Base-by-base conservation (phyloP, 2,888 invertebrate species). In the Hypena proboscidalis region DNA sequence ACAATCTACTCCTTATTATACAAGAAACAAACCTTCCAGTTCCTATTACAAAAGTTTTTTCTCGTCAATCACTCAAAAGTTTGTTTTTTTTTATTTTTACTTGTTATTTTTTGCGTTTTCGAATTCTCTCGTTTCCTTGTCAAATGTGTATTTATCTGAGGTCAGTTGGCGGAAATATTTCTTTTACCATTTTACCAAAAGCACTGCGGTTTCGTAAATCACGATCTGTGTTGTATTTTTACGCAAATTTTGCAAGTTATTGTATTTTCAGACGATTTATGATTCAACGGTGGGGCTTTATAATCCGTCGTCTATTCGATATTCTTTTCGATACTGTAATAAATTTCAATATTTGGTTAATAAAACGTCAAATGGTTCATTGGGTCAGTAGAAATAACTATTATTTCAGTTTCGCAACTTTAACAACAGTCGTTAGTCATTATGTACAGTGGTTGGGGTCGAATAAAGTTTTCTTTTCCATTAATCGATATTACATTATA, bases 41-140 rank as follows among this genome's bases (percentile, higher is more conserved):
- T 58, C 54, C 45, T 61, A 60, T 67, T 67, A 58, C 37, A 58
- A 70, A 65, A 59, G 58, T 63, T 71, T 60, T 70, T 72, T 65
- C 54, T 58, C 47, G 62, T 51, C 74, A 68, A 79, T 81, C 81
- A 70, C 67, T 80, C 80, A 77, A 75, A 75, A 78, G 63, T 75
- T 74, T 55, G 41, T 57, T 64, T 43, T 57, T 64, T 43, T 57
- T 52, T 60, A 60, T 70, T 70, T 62, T 67, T 57, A 63, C 66
- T 66, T 65, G 58, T 65, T 71, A 60, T 68, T 75, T 74, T 72
- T 53, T 40, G 15, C 30, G 42, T 70, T 65, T 70, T 66, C 57
- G 61, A 26, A 63, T 72, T 72, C 55, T 59, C 52, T 53, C 37
- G 25, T 68, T 70, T 73, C 54, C 69, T 70, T 69, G 62, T 70